Base-by-base conservation (phyloP, 2,888 invertebrate genomes). In the Athalia circularis region DNA sequence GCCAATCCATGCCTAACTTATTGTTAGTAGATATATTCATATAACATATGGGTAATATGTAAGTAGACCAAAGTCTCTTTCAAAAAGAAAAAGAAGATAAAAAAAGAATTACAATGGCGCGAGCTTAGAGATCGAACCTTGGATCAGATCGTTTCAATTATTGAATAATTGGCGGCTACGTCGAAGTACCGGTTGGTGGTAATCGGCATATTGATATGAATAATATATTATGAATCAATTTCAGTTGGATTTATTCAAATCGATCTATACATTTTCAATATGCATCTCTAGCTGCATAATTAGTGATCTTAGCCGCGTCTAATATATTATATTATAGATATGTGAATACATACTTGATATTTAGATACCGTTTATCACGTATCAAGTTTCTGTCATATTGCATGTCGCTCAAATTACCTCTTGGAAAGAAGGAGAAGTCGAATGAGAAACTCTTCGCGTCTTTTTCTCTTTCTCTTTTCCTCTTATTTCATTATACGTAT, bases 361-460 rank as follows among this genome's bases (percentile, higher is more conserved):
- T 72, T 72, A 47, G 72, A 72, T 59, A 72, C 72, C 72, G 59
- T 72, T 72, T 72, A 72, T 72, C 72, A n/a, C 57, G 72, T 72
- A 15, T 72, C 72, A 47, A 29, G 59, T 72, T 72, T 72, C 72
- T 59, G 72, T 57, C 72, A 45, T 72, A 57, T 59, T 72, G 72
- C 72, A 72, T 59, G 45, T 45, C 47, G 72, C 11, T 72, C 72
- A 72, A 72, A 72, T 72, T 72, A 72, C 72, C 72, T 72, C 72
- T 72, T 72, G 59, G 72, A 72, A 72, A 59, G 57, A 29, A 29
- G 29, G 29, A 29, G 29, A 29, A 29, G 29, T 29, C 29, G 29
- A 29, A 29, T 29, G 29, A 29, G 29, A 29, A 29, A 29, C 29
- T 29, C 29, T 52, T 59, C 72, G 52, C 59, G 43, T 72, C 47